phyloP scores from a whole-genome alignment of 2,888 invertebrate species.

The Nephrocerus scutellatus region DNA sequence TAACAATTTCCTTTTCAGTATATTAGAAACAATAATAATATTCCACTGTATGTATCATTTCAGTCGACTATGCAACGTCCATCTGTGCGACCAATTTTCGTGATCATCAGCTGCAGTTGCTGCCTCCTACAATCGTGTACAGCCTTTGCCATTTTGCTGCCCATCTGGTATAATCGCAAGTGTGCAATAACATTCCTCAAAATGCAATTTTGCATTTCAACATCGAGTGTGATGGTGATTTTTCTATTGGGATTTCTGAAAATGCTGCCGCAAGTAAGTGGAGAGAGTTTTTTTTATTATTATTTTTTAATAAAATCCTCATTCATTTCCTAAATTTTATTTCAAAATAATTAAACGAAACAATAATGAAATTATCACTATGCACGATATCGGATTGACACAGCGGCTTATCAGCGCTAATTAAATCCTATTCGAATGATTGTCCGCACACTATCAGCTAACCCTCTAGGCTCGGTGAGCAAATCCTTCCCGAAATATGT shows the following conservation, averaged over 20 bases:
- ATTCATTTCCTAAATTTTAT: too few species aligned
- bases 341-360: too few species aligned
- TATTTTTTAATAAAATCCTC: constrained; percentile 9
- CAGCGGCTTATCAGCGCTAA: too few species aligned
- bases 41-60: constrained; percentile 13
- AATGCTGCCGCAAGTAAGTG: constrained; percentile 50
- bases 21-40: too few species aligned
- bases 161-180: constrained; percentile 46
- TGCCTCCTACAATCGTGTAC: constrained; percentile 47
- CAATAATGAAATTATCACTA: too few species aligned
- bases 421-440: too few species aligned
- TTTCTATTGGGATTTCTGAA: constrained; percentile 50
- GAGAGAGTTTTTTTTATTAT: constrained; percentile 1
- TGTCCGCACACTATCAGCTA: too few species aligned
- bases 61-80: constrained; percentile 32
- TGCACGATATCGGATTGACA: too few species aligned
- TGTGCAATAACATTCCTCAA: constrained; percentile 59
- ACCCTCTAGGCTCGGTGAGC: too few species aligned
- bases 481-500: too few species aligned
- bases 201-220: constrained; percentile 61
- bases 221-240: constrained; percentile 64
- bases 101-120: constrained; percentile 46
- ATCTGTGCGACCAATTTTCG: constrained; percentile 41
- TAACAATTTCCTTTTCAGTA: too few species aligned
- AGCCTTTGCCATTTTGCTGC: constrained; percentile 44